Evolutionary conservation across 2,113 vertebrate genomes (phyloP), one percentile per base, ranked within the genome.

Genomic region (Peromyscus maniculatus): DNA sequence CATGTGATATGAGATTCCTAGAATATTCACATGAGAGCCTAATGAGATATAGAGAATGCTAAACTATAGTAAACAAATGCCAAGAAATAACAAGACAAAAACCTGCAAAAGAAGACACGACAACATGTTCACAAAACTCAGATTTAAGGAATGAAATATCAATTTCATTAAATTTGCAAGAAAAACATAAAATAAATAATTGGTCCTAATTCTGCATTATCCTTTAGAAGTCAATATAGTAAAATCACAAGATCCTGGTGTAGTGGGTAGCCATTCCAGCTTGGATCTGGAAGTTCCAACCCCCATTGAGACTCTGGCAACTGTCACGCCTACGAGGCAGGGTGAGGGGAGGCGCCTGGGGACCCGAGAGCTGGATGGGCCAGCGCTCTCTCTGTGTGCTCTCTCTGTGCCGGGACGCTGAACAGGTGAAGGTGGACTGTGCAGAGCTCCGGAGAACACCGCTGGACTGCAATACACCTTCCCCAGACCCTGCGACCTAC

Each of bases 71-170:
- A 36, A 79, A 49, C 22, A 93, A 69, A 52, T 46, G 52, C 36
- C 17, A 80, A 71, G 36, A 87, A 82, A 15, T 72, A 7, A 74
- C 78, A 88, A 22, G 43, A 83, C 3, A 28, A 72, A 49, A 0
- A 86, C 86, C 80, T 46, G 77, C 64, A 36, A 87, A 93, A 80
- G 71, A 89, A 95, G 7, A 49, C 46, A 69, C 69, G 13, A 89
- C n/a, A 89, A 71, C 6, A 5, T 21, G 33, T 64, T 86, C 21
- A 80, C 24, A 86, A 82, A 77, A 39, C 11, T 57, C 64, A 69
- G 74, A 89, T 33, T 57, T 12, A 78, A 74, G 24, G 13, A 43
- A 69, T n/a, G 59, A 87, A 77, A 75, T 1, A 55, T 91, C 88
- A 12, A 64, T 33, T 49, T 33, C 43, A 79, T 16, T 64, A 49